Percentiles rank a stretch among this genome's conserved stretches.
phyloP scores from a whole-genome alignment of 2,888 invertebrate genomes.

The Hyalella azteca region DNA sequence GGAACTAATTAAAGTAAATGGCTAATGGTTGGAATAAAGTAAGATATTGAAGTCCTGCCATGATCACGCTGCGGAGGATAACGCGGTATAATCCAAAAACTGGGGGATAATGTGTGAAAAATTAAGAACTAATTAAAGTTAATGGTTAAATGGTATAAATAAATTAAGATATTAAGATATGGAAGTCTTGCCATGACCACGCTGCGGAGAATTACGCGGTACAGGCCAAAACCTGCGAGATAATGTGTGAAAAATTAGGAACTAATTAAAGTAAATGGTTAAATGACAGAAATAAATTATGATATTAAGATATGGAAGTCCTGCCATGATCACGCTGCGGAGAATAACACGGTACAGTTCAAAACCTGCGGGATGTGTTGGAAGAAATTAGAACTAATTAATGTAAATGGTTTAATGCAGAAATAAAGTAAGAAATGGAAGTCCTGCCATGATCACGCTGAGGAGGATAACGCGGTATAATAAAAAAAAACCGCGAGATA shows the following conservation, averaged over 20 bases:
- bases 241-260: background rate
- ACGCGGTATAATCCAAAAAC: background rate
- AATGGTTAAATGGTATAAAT: too few species aligned
- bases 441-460: constrained; percentile 67
- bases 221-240: background rate
- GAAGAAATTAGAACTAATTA: too few species aligned
- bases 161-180: too few species aligned
- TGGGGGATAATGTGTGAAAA: background rate
- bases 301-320: too few species aligned
- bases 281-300: too few species aligned
- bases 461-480: background rate
- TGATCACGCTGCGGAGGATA: constrained; percentile 63
- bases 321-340: constrained; percentile 65
- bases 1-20: too few species aligned
- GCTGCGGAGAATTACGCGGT: background rate
- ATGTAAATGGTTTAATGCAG: too few species aligned
- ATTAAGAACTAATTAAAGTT: too few species aligned
- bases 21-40: too few species aligned
- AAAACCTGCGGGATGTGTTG: background rate
- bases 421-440: too few species aligned
- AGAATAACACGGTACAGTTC: background rate
- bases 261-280: too few species aligned
- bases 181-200: constrained; percentile 68
- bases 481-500: background rate
- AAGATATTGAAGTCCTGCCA: too few species aligned